phyloP scores from a whole-genome alignment of 1,140 invertebrate genomes.

The Dendroctonus valens region DNA sequence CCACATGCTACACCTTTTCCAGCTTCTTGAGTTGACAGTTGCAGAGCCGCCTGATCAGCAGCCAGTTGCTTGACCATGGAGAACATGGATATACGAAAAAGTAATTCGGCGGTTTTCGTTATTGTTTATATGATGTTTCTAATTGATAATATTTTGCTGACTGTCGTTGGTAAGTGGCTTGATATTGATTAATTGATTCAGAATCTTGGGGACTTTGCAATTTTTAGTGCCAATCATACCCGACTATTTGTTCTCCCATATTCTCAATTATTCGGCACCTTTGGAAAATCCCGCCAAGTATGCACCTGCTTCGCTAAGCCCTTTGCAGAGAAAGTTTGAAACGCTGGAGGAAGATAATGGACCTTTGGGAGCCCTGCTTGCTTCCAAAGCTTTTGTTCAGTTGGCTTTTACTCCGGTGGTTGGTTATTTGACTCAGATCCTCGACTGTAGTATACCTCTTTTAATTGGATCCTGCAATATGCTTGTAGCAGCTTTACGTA shows the following conservation, averaged over 20 bases:
- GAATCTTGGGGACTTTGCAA: slow-evolving; percentile 11
- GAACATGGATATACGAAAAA: neutral
- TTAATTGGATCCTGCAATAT: slow-evolving; percentile 80
- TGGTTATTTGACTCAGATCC: slow-evolving; percentile 64
- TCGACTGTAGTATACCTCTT: slow-evolving; percentile 79
- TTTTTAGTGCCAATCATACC: slow-evolving; percentile 76
- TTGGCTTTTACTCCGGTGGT: slow-evolving; percentile 80
- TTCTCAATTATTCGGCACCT: slow-evolving; percentile 43
- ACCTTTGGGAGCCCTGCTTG: slow-evolving; percentile 75
- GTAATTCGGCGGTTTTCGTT: slow-evolving; percentile 52
- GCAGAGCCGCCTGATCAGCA: too few relatives aligned
- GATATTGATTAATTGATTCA: neutral
- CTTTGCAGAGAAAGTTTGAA: slow-evolving; percentile 48
- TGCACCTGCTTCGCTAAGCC: slow-evolving; percentile 43
- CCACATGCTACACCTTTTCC: slow-evolving; percentile 17
- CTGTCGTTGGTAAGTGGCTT: slow-evolving; percentile 69
- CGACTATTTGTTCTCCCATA: slow-evolving; percentile 68
- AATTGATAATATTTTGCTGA: slow-evolving; percentile 74
- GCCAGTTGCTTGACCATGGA: too few relatives aligned
- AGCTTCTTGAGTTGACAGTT: neutral
- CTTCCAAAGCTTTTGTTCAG: slow-evolving; percentile 85
- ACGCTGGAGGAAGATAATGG: slow-evolving; percentile 65
- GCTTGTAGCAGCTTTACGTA: slow-evolving; percentile 76
- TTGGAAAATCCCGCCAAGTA: slow-evolving; percentile 11
- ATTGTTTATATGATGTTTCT: slow-evolving; percentile 68